Evolutionary conservation across 2,888 invertebrate genomes (phyloP), one percentile per base, ranked within the genome.

Genomic region (Pristionchus exspectatus): DNA sequence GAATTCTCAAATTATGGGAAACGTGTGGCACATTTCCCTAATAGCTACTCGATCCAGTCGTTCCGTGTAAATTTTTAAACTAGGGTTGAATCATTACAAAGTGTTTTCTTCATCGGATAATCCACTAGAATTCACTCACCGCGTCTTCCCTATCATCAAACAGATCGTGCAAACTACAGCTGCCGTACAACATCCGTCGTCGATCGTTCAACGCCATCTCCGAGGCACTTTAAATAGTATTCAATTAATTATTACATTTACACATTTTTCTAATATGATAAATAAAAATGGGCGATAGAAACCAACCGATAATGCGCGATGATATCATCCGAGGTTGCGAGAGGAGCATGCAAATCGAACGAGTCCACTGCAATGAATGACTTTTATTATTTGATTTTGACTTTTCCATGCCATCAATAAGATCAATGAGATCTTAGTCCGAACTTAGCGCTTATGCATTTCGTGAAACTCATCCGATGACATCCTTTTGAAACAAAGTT

Each of bases 141-240:
- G 63, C 38, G 56, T 88, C 87, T 24, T 88, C 87, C 14, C 74
- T 50, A 0, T 74, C 74, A 27, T 88, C 87, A 56, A 88, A 88
- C 9, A 88, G 54, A n/a, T 88, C 87, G 44, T 69, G 44, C 27
- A 88, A 74, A 10, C 74, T 50, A 33, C 87, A 88, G 56, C 56
- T 54, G 50, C 74, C 74, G 74, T 88, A 74, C 56, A 74, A 54
- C 74, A 88, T 63, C 18, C 87, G 72, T 24, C 87, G 30, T 18
- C 87, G 27, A 56, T 88, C 87, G 74, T 38, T n/a, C 54, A 88
- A 74, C 10, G 74, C 72, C 87, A 88, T 88, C 74, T 88, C 87
- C 21, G 87, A 88, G 24, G 38, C n/a, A 10, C 87, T 88, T 69
- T 0, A 86, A 87, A 27, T 27, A 2, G 30, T 5, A n/a, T 30